phyloP scores from a whole-genome alignment of 1,140 invertebrate genomes.

The Ctenoplectra terminalis region DNA sequence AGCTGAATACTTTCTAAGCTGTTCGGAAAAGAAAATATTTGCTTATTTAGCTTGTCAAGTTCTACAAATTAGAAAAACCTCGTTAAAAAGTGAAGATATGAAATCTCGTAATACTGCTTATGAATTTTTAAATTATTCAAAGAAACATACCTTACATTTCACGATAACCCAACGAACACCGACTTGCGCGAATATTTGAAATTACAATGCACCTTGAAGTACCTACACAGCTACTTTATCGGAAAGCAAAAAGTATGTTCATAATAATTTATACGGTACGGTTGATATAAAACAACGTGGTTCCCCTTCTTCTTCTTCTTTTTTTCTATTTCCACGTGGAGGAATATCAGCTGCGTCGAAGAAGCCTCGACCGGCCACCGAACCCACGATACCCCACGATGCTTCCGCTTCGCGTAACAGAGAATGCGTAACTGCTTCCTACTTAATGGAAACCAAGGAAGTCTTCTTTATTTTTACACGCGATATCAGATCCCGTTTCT shows the following conservation, averaged over 20 bases:
- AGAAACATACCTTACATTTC: not conserved
- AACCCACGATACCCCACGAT: conserved; percentile 74
- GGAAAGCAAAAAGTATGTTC: not conserved
- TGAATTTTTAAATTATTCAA: not conserved
- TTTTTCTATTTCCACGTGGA: conserved; percentile 22
- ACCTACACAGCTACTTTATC: not conserved
- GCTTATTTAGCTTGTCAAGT: too few relatives aligned
- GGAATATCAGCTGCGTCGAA: conserved; percentile 44
- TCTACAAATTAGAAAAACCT: too few relatives aligned
- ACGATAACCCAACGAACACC: not conserved
- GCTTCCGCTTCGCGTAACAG: conserved; percentile 76
- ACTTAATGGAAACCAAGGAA: conserved; percentile 61
- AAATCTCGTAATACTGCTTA: not conserved
- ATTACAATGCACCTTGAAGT: not conserved
- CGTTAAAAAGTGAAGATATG: not conserved
- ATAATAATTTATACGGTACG: not conserved
- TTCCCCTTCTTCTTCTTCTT: not conserved
- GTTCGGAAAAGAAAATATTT: too few relatives aligned
- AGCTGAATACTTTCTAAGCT: too few relatives aligned
- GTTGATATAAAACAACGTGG: conserved; percentile 1
- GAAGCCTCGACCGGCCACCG: conserved; percentile 73
- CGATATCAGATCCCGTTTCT: conserved; percentile 52
- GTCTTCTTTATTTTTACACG: conserved; percentile 32
- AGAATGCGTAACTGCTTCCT: conserved; percentile 73
- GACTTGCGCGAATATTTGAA: not conserved